These are phyloP conservation scores for Nothocercus nigrocapillus DNA, from an alignment of 2,113 vertebrate genomes.

Conservation along the genomic window DNA sequence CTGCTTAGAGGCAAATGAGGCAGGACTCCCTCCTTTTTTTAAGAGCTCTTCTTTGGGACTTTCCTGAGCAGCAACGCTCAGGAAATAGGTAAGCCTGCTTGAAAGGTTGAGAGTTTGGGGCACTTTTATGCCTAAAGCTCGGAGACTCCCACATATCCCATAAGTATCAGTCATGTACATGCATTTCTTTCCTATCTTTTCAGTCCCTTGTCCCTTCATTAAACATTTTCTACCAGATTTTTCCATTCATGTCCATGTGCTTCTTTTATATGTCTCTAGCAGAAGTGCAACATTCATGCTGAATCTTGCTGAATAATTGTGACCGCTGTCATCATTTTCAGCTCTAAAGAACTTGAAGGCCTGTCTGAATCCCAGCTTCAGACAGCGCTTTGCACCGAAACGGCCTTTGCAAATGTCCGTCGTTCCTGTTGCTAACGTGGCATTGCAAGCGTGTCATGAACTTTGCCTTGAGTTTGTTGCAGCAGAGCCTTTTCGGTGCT, in stretches of 20 bases:
- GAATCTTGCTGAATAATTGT: neutral
- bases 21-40: neutral
- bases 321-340: neutral
- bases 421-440: constrained; percentile 31
- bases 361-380: neutral
- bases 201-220: constrained; percentile 5
- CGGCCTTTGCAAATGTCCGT: neutral
- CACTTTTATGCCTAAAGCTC: neutral
- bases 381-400: constrained; percentile 1
- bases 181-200: constrained; percentile 19
- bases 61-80: neutral
- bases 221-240: constrained; percentile 22
- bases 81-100: neutral
- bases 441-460: constrained; percentile 29
- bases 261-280: constrained; percentile 43
- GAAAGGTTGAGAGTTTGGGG: constrained; percentile 19
- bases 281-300: constrained; percentile 51
- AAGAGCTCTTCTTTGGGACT: neutral
- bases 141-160: neutral
- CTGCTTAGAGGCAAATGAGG: accelerated
- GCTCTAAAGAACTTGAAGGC: neutral
- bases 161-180: constrained; percentile 24
- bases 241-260: constrained; percentile 3
- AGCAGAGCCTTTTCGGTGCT: constrained; percentile 20
- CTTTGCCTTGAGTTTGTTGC: neutral